These are phyloP conservation scores for Sebastes alutus DNA, from an alignment of 2,797 vertebrate species.

Conservation along the genomic window DNA sequence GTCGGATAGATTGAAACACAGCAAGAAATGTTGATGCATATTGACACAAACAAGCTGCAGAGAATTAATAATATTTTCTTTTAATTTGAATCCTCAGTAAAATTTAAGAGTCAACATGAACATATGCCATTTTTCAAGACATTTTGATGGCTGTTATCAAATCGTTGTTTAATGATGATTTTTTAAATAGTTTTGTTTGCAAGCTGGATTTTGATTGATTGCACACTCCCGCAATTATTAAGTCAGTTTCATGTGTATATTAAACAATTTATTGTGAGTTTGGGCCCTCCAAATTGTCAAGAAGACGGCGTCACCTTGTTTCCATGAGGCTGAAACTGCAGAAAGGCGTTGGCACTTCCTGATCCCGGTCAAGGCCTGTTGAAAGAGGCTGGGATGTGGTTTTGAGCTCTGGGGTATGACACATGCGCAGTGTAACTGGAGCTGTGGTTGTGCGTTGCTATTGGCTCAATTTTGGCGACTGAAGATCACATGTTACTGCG, in stretches of 20 bases:
- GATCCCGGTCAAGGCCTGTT: background rate
- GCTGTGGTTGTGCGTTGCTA: too few species aligned
- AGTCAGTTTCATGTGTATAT: background rate
- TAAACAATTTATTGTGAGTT: background rate
- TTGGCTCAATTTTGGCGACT: too few species aligned
- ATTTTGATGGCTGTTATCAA: background rate
- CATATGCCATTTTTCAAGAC: background rate
- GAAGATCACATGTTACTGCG: too few species aligned
- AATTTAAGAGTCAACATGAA: background rate
- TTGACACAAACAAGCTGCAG: background rate
- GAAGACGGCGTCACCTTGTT: background rate
- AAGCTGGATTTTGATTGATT: background rate
- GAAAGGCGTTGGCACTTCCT: background rate
- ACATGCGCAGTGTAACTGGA: too few species aligned
- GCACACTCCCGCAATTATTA: background rate
- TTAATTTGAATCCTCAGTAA: background rate
- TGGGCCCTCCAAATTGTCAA: background rate
- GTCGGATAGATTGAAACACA: background rate
- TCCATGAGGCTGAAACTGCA: too few species aligned
- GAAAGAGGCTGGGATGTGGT: rapidly evolving
- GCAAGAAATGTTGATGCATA: background rate
- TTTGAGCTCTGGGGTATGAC: too few species aligned
- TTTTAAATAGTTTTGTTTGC: background rate
- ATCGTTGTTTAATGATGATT: background rate
- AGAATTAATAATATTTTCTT: background rate